Evolutionary conservation across 1,140 invertebrate species (phyloP).

Genomic region (Polypedilum vanderplanki): DNA sequence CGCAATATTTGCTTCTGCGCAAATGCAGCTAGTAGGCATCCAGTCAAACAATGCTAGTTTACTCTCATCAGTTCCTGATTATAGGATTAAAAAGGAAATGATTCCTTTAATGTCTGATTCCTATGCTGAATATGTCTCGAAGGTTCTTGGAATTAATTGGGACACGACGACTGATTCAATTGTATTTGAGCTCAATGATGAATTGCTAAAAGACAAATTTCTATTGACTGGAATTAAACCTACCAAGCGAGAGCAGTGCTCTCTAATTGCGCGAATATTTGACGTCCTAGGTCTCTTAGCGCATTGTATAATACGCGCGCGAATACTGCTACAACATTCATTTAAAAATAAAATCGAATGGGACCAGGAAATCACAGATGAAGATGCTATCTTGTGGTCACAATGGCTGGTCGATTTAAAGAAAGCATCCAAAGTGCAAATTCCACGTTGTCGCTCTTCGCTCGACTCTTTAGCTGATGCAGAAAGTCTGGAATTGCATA

Average conservation of each 20-base stretch:
- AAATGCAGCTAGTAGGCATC: neutral
- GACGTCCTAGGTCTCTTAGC: conserved; percentile 37
- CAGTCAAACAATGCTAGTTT: neutral
- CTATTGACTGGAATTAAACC: conserved; percentile 10
- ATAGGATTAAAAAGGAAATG: neutral
- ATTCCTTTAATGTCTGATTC: neutral
- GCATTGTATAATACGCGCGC: conserved; percentile 34
- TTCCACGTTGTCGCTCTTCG: neutral
- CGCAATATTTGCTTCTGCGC: neutral
- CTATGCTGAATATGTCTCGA: neutral
- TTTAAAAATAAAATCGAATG: conserved; percentile 30
- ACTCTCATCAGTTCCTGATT: neutral
- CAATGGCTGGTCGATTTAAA: neutral
- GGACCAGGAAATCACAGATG: neutral
- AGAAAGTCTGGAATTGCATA: neutral
- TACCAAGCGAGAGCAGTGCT: conserved; percentile 33
- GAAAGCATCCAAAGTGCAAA: neutral
- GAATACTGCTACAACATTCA: conserved; percentile 37
- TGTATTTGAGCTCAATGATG: neutral
- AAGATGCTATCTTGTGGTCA: neutral
- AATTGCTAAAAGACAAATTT: neutral
- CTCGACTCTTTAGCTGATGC: neutral
- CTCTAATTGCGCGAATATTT: conserved; percentile 34
- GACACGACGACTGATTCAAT: neutral
- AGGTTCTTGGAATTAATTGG: neutral